Evolutionary conservation across 2,113 vertebrate species (phyloP).

Genomic region (Crotalus viridis): DNA sequence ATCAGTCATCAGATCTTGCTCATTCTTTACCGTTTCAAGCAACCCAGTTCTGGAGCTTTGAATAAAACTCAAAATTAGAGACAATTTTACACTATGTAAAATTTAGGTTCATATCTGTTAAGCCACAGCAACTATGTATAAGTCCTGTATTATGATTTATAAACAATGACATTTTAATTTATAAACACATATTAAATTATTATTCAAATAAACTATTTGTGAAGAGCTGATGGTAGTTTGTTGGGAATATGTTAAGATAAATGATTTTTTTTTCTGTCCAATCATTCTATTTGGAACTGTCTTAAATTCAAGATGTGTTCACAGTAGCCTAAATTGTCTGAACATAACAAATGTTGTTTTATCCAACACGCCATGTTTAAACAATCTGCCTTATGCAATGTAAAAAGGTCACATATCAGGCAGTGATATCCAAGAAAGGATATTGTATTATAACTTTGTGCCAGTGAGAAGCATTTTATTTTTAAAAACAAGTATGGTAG

Average conservation of each 20-base stretch:
- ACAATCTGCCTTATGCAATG: not conserved
- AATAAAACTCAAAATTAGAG: not conserved
- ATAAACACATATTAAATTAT: not conserved
- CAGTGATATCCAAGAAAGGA: not conserved
- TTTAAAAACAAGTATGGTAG: not conserved
- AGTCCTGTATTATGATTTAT: not conserved
- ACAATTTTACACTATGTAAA: not conserved
- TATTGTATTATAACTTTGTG: not conserved
- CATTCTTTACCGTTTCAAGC: not conserved
- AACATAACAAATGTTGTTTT: not conserved
- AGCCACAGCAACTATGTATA: not conserved
- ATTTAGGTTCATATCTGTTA: not conserved
- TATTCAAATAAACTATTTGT: not conserved
- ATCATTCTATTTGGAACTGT: not conserved
- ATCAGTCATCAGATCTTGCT: not conserved
- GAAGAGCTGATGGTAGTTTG: not conserved
- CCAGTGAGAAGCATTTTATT: not conserved
- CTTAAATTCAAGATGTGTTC: not conserved
- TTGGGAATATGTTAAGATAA: not conserved
- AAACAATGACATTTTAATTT: not conserved
- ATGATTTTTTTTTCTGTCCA: not conserved
- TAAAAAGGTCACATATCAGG: not conserved
- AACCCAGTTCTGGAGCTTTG: not conserved
- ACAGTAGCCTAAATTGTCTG: not conserved
- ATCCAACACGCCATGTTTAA: not conserved